Evolutionary conservation across 1,140 invertebrate species (phyloP).

Genomic region (Papilio polyxenes): DNA sequence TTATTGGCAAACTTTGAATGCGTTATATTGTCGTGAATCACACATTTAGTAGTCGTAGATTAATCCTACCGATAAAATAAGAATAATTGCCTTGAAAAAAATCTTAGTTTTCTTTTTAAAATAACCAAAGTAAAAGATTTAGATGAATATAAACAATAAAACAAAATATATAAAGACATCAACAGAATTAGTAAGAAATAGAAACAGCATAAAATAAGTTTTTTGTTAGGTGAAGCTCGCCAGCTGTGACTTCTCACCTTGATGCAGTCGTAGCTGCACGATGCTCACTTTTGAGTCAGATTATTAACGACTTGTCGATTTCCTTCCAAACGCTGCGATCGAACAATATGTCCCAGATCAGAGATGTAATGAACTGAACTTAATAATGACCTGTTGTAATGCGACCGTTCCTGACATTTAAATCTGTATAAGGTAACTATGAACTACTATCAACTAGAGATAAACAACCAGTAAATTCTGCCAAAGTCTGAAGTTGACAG

Average conservation of each 20-base stretch:
- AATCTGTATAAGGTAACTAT: conserved; percentile 5
- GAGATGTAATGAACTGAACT: neutral
- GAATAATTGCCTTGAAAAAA: neutral
- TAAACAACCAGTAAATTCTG: conserved; percentile 8
- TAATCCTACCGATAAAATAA: neutral
- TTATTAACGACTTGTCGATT: conserved; percentile 4
- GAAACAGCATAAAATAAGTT: neutral
- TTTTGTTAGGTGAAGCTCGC: neutral
- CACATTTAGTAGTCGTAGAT: neutral
- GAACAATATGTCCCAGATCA: neutral
- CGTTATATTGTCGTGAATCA: conserved; percentile 14
- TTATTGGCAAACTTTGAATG: conserved; percentile 11
- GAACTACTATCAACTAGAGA: neutral
- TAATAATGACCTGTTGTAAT: neutral
- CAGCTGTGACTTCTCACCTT: neutral
- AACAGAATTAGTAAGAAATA: neutral
- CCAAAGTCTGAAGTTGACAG: neutral
- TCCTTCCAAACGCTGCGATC: neutral
- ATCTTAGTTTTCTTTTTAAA: neutral
- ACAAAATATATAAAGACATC: neutral
- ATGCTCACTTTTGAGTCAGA: neutral
- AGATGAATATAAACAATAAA: neutral
- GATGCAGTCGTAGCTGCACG: neutral
- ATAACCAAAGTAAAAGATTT: neutral
- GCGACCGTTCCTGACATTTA: neutral